phyloP scores from a whole-genome alignment of 2,797 vertebrate genomes.

The Florisuga fusca region DNA sequence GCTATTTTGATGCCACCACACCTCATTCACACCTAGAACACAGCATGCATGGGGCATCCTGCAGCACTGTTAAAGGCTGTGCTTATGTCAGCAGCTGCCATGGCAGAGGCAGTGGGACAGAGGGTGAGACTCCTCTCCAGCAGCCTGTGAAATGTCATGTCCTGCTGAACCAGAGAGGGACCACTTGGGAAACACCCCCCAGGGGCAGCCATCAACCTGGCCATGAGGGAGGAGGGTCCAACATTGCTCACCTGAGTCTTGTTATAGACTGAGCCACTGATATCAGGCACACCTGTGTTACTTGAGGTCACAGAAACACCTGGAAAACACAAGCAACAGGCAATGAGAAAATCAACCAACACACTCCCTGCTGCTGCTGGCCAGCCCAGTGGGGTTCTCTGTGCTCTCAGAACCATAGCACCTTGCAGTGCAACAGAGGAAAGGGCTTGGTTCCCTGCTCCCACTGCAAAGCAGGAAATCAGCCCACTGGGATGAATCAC shows the following conservation, averaged over 20 bases:
- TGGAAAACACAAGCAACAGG: slow-evolving; percentile 53
- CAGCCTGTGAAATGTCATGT: accelerated
- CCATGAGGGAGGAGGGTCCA: neutral
- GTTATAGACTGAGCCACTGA: slow-evolving; percentile 95
- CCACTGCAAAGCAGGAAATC: neutral
- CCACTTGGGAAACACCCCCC: neutral
- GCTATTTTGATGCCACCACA: neutral
- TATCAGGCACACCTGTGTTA: slow-evolving; percentile 93
- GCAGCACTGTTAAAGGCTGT: neutral
- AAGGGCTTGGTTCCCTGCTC: neutral
- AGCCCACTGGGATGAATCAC: neutral
- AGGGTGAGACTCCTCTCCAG: neutral
- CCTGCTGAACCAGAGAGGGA: neutral
- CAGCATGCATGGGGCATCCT: accelerated
- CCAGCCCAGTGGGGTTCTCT: accelerated
- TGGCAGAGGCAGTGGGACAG: neutral
- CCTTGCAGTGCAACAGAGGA: neutral
- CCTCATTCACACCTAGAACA: neutral
- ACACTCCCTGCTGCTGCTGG: neutral
- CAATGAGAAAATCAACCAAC: neutral
- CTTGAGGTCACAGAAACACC: slow-evolving; percentile 93
- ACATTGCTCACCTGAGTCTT: slow-evolving; percentile 89
- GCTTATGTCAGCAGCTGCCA: neutral
- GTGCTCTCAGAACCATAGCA: neutral
- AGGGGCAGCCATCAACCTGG: neutral